Conservation (phyloP, 2,797 vertebrate genomes). For the Prunella strophiata region DNA sequence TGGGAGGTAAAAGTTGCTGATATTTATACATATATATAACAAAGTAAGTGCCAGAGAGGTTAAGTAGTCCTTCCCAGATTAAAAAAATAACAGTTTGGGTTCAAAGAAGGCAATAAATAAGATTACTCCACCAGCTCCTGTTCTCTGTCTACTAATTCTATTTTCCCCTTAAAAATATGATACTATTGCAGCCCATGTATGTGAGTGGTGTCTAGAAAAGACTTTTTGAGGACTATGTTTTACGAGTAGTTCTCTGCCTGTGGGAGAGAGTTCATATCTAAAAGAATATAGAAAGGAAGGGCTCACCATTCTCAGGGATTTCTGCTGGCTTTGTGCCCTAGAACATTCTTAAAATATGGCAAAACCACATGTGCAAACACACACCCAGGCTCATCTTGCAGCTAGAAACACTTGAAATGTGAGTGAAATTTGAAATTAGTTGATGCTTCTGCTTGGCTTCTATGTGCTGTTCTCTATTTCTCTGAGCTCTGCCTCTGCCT, state of each 20-base stretch:
- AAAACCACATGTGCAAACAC: neutral
- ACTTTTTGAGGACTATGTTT: neutral
- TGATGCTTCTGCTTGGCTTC: neutral
- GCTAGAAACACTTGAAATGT: neutral
- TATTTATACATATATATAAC: neutral
- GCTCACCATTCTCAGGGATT: neutral
- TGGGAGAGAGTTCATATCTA: neutral
- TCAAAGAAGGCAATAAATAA: constrained; percentile 15
- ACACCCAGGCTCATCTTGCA: neutral
- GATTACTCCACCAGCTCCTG: neutral
- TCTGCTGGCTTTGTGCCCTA: neutral
- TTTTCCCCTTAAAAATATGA: neutral
- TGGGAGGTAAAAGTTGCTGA: neutral
- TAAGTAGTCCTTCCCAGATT: neutral
- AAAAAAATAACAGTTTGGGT: neutral
- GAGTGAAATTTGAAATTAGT: neutral
- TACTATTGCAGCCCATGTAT: neutral
- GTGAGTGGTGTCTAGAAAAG: neutral
- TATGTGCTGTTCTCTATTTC: neutral
- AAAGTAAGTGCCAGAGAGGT: neutral
- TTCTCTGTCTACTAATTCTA: neutral
- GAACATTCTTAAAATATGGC: neutral
- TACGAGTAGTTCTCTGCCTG: neutral
- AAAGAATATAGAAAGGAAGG: neutral
- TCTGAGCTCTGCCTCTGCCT: neutral